phyloP scores from a whole-genome alignment of 2,113 vertebrate species.

The Dicrurus megarhynchus region DNA sequence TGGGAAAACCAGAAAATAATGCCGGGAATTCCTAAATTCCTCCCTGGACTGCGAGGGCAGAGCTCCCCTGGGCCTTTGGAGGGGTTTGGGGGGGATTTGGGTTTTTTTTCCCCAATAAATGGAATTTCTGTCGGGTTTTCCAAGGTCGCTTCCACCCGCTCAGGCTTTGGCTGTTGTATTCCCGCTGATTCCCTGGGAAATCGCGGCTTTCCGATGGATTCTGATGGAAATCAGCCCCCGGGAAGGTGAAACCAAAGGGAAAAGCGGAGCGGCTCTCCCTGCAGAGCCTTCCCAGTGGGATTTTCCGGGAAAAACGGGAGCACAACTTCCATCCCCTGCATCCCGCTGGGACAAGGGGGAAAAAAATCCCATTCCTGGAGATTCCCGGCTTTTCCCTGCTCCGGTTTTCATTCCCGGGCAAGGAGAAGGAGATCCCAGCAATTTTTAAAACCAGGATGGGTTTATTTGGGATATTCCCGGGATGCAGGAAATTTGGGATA shows the following conservation, averaged over 20 bases:
- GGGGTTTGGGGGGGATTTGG: background rate
- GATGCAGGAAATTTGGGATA: background rate
- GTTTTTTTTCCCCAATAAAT: background rate
- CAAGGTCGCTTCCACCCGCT: fast-evolving
- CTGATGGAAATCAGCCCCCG: background rate
- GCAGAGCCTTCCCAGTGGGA: background rate
- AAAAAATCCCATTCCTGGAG: background rate
- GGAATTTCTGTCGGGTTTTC: background rate
- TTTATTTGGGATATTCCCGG: background rate
- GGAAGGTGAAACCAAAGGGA: background rate
- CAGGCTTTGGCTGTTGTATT: background rate
- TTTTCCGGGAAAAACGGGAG: background rate
- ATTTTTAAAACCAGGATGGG: fast-evolving
- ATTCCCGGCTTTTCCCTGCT: background rate
- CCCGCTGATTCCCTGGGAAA: background rate
- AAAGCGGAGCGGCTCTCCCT: fast-evolving
- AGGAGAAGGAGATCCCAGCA: background rate
- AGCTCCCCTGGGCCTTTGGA: background rate
- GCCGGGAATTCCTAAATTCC: background rate
- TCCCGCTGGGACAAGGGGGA: fast-evolving
- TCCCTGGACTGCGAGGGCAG: background rate
- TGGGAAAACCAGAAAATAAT: background rate
- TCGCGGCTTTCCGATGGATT: background rate
- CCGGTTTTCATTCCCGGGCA: background rate
- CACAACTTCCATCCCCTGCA: background rate